Conservation (phyloP, 2,888 invertebrate genomes). For the Geotrupes spiniger region DNA sequence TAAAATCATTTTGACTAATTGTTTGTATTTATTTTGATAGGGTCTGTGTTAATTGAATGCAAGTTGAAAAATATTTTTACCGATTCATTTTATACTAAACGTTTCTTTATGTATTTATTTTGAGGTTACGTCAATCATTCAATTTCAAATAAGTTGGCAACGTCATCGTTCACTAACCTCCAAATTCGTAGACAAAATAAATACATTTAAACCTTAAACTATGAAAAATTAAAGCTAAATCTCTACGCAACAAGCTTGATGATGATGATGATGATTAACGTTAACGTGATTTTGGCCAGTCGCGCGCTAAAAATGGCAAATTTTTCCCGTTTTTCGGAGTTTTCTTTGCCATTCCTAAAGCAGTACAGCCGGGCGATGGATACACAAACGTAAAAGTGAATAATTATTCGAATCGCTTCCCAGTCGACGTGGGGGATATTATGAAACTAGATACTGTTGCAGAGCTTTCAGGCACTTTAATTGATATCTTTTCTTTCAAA, state of each 20-base stretch:
- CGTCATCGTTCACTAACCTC: too few species aligned
- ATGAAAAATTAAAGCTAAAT: slow-evolving; percentile 11
- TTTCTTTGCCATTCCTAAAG: slow-evolving; percentile 30
- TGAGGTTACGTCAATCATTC: too few species aligned
- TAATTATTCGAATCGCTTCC: slow-evolving; percentile 14
- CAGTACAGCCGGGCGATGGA: slow-evolving; percentile 11
- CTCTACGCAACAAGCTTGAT: slow-evolving; percentile 1
- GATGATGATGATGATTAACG: neutral
- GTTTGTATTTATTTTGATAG: too few species aligned
- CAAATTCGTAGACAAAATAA: too few species aligned
- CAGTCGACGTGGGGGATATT: slow-evolving; percentile 23
- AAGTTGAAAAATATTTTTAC: too few species aligned
- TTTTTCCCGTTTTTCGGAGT: slow-evolving; percentile 29
- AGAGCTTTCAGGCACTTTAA: slow-evolving; percentile 19
- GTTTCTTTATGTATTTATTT: too few species aligned
- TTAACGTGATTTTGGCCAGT: slow-evolving; percentile 8
- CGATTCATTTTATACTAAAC: too few species aligned
- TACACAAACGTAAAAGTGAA: neutral
- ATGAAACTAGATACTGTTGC: slow-evolving; percentile 15
- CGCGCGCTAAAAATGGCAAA: slow-evolving; percentile 29
- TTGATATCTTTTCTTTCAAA: slow-evolving; percentile 64
- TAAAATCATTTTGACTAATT: too few species aligned
- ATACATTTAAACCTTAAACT: too few species aligned
- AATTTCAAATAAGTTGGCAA: too few species aligned
- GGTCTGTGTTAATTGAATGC: too few species aligned